Evolutionary conservation across 1,140 invertebrate genomes (phyloP).

Genomic region (Trachymyrmex cornetzi): DNA sequence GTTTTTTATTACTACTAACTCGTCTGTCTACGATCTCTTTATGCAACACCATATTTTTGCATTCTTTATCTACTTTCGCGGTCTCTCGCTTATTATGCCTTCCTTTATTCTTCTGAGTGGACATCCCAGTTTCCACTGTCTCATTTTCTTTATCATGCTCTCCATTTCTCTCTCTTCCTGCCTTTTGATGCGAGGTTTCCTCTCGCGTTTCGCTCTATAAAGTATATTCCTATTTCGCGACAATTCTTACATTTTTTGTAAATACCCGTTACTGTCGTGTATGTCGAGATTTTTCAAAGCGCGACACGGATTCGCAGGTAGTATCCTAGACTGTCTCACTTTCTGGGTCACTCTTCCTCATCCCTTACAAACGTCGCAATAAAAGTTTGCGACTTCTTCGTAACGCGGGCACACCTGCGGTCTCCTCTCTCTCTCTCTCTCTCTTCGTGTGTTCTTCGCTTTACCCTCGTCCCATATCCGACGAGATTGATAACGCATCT

Average conservation of each 20-base stretch:
- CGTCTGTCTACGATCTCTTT: slow-evolving; percentile 27
- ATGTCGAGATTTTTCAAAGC: slow-evolving; percentile 32
- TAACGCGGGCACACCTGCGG: slow-evolving; percentile 65
- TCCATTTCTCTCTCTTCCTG: neutral
- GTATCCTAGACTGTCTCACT: slow-evolving; percentile 47
- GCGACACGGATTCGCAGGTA: slow-evolving; percentile 39
- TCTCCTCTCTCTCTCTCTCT: neutral
- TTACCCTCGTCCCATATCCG: slow-evolving; percentile 4
- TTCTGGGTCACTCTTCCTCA: slow-evolving; percentile 63
- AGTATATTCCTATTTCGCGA: slow-evolving; percentile 71
- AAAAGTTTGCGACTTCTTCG: slow-evolving; percentile 68
- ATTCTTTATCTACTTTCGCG: slow-evolving; percentile 29
- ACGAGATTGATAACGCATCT: slow-evolving; percentile 60
- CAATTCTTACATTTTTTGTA: slow-evolving; percentile 37
- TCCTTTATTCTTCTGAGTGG: slow-evolving; percentile 1
- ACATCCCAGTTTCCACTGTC: neutral
- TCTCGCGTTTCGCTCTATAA: slow-evolving; percentile 55
- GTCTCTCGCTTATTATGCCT: slow-evolving; percentile 43
- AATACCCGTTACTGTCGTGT: slow-evolving; percentile 37
- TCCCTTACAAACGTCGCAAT: slow-evolving; percentile 52
- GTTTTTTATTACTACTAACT: slow-evolving; percentile 37
- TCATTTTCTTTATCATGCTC: neutral
- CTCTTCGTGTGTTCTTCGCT: neutral
- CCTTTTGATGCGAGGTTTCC: slow-evolving; percentile 32
- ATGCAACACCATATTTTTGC: slow-evolving; percentile 29